These are phyloP conservation scores for Apostichopus leukothele DNA, from an alignment of 53 echinoderm and acorn worm species.

Conservation along the genomic window DNA sequence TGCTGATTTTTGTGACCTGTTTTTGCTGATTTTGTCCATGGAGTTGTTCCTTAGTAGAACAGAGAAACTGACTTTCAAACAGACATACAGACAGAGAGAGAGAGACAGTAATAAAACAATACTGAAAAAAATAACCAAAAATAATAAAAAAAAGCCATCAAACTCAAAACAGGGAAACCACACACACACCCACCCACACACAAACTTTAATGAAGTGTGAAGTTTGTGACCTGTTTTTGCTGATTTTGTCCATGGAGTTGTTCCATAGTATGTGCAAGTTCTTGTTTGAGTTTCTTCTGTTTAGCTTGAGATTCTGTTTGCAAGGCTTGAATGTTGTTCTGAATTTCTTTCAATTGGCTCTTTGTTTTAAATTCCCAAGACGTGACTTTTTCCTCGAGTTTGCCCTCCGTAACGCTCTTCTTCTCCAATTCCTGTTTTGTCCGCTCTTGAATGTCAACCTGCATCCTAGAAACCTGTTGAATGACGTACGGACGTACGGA, in stretches of 20 bases:
- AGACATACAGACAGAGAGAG: too few relatives aligned
- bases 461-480: not conserved
- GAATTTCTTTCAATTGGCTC: slow-evolving; percentile 23
- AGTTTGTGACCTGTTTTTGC: slow-evolving; percentile 3
- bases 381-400: slow-evolving; percentile 8
- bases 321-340: not conserved
- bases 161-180: too few relatives aligned
- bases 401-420: not conserved
- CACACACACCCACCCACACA: too few relatives aligned
- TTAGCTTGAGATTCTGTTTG: slow-evolving; percentile 20
- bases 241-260: slow-evolving; percentile 20
- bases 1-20: too few relatives aligned
- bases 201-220: not conserved
- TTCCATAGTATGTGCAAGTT: slow-evolving; percentile 10
- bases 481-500: not conserved
- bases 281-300: slow-evolving; percentile 6
- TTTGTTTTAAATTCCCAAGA: slow-evolving; percentile 7
- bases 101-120: too few relatives aligned
- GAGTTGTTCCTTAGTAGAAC: not conserved
- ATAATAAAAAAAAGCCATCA: too few relatives aligned
- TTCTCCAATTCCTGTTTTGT: not conserved
- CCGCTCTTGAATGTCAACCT: slow-evolving; percentile 5
- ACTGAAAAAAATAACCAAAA: too few relatives aligned
- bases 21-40: slow-evolving; percentile 18
- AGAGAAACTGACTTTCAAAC: too few relatives aligned